Evolutionary conservation across 2,113 vertebrate species (phyloP).

Genomic region (Microcebus tavaratra): DNA sequence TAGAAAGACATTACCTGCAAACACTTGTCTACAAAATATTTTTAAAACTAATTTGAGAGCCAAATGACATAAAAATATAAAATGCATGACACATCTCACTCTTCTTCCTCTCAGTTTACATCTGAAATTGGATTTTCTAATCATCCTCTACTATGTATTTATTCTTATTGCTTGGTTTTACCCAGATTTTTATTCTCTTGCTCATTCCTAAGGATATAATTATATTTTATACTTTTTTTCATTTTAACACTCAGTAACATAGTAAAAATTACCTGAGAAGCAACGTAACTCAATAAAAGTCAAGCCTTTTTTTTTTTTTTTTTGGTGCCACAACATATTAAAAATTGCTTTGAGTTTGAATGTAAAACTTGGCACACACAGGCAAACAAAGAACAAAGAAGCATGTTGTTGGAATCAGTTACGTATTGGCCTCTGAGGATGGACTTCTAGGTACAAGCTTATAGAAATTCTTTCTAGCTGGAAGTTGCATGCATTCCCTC

Average conservation of each 20-base stretch:
- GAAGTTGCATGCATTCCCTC: not conserved
- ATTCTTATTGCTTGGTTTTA: constrained; percentile 7
- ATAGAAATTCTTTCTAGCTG: constrained; percentile 47
- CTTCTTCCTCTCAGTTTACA: not conserved
- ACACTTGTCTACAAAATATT: not conserved
- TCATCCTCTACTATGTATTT: not conserved
- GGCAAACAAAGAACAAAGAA: constrained; percentile 70
- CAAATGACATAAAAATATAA: not conserved
- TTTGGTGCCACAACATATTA: not conserved
- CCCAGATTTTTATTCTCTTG: not conserved
- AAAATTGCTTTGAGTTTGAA: constrained; percentile 42
- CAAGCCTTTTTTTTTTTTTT: not conserved
- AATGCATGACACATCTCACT: not conserved
- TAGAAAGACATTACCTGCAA: not conserved
- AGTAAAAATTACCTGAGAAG: not conserved
- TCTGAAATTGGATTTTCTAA: not conserved
- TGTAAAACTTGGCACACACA: constrained; percentile 28
- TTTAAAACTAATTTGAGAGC: not conserved
- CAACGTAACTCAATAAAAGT: constrained; percentile 15
- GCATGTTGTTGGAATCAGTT: constrained; percentile 35
- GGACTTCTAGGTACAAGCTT: constrained; percentile 9
- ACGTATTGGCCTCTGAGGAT: constrained; percentile 49
- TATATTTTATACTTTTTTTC: not conserved
- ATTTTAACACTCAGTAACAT: constrained; percentile 10
- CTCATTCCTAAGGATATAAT: constrained; percentile 10